Evolutionary conservation across 1,140 invertebrate genomes (phyloP).

Genomic region (Procambarus clarkii): DNA sequence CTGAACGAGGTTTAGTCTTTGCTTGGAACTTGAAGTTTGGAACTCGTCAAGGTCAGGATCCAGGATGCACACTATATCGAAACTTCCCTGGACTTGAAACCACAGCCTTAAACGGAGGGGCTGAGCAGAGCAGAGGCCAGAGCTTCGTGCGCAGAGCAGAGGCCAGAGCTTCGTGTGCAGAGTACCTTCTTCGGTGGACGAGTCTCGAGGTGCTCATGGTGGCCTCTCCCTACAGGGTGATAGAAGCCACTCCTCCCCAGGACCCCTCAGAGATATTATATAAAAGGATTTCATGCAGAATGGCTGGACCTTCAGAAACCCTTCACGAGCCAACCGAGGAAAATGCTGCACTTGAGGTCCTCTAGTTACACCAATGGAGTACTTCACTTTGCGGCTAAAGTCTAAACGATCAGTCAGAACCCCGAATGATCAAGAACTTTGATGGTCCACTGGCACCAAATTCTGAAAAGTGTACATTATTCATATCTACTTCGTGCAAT

Average conservation of each 20-base stretch:
- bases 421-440: not conserved
- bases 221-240: not conserved
- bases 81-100: not conserved
- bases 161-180: not conserved
- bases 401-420: not conserved
- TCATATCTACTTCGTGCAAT: not conserved
- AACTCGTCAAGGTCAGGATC: not conserved
- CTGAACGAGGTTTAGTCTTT: not conserved
- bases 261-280: not conserved
- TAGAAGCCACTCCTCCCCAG: conserved; percentile 3
- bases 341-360: not conserved
- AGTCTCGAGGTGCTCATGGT: not conserved
- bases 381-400: not conserved
- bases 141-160: not conserved
- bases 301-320: not conserved
- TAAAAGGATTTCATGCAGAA: not conserved
- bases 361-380: not conserved
- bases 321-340: not conserved
- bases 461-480: not conserved
- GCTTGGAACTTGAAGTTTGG: not conserved
- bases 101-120: too few species aligned
- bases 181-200: not conserved
- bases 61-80: not conserved
- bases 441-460: not conserved
- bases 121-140: not conserved